Evolutionary conservation across 2,888 invertebrate species (phyloP).

Genomic region (Xestia ashworthii): DNA sequence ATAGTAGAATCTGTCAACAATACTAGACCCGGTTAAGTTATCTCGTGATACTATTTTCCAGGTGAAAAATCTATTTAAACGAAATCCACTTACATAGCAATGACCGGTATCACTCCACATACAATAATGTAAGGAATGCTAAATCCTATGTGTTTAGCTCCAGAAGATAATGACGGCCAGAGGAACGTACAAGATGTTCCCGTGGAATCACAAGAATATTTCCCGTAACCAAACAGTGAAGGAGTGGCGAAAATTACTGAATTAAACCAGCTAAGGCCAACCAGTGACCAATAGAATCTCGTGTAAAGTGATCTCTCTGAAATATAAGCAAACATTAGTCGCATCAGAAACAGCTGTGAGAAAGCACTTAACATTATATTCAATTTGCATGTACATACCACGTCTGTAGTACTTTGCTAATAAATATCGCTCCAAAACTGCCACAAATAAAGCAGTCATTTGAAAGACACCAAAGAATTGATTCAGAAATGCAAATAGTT

Average conservation of each 20-base stretch:
- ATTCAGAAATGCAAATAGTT: constrained; percentile 89
- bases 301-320: constrained; percentile 85
- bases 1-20: constrained; percentile 81
- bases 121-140: constrained; percentile 84
- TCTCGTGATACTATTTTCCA: neutral
- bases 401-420: constrained; percentile 85
- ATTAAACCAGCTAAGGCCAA: constrained; percentile 85
- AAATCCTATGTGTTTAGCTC: constrained; percentile 84
- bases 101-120: constrained; percentile 84
- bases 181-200: constrained; percentile 86
- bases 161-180: constrained; percentile 84
- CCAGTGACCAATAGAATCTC: constrained; percentile 84
- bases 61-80: neutral
- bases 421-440: constrained; percentile 89
- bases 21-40: constrained; percentile 9
- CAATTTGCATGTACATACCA: constrained; percentile 75
- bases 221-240: constrained; percentile 88
- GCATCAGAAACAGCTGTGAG: constrained; percentile 1
- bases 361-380: neutral
- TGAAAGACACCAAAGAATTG: constrained; percentile 90
- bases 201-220: constrained; percentile 88
- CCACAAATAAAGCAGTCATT: constrained; percentile 86
- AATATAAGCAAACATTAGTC: constrained; percentile 61
- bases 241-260: constrained; percentile 85
- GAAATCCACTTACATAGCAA: constrained; percentile 83